Evolutionary conservation across 2,888 invertebrate species (phyloP).

Genomic region (Didymodactylos carnosus): DNA sequence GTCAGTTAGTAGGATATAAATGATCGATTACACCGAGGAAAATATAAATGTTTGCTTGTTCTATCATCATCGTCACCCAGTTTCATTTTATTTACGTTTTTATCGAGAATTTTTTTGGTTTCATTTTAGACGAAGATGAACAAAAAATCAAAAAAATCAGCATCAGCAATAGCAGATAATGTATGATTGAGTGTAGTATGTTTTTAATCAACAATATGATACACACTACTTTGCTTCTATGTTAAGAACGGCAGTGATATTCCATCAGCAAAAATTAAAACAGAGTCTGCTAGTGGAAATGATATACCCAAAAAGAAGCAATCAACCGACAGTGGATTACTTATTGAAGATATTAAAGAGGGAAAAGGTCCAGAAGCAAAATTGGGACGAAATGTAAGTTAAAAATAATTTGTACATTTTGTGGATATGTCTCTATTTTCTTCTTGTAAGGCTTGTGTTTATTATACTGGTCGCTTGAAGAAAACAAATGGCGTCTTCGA

Average conservation of each 20-base stretch:
- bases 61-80: too few species aligned
- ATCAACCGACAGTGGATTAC: slow-evolving; percentile 66
- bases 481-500: slow-evolving; percentile 69
- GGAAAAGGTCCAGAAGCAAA: slow-evolving; percentile 62
- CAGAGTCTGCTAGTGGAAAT: neutral
- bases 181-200: slow-evolving; percentile 5
- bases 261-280: neutral
- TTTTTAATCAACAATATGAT: slow-evolving; percentile 15
- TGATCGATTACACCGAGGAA: too few species aligned
- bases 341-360: slow-evolving; percentile 54
- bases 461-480: slow-evolving; percentile 63
- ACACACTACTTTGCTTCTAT: too few species aligned
- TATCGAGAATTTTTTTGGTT: too few species aligned
- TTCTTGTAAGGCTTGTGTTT: slow-evolving; percentile 44
- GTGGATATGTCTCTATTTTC: slow-evolving; percentile 1
- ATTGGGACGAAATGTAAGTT: slow-evolving; percentile 46
- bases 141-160: neutral
- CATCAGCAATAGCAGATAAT: slow-evolving; percentile 8
- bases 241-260: too few species aligned
- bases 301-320: slow-evolving; percentile 25
- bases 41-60: too few species aligned
- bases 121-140: too few species aligned
- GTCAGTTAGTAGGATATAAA: too few species aligned
- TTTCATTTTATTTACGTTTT: too few species aligned
- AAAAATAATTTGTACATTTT: neutral